Conservation (phyloP, 2,888 invertebrate genomes). For the Eucriotettix oculatus region DNA sequence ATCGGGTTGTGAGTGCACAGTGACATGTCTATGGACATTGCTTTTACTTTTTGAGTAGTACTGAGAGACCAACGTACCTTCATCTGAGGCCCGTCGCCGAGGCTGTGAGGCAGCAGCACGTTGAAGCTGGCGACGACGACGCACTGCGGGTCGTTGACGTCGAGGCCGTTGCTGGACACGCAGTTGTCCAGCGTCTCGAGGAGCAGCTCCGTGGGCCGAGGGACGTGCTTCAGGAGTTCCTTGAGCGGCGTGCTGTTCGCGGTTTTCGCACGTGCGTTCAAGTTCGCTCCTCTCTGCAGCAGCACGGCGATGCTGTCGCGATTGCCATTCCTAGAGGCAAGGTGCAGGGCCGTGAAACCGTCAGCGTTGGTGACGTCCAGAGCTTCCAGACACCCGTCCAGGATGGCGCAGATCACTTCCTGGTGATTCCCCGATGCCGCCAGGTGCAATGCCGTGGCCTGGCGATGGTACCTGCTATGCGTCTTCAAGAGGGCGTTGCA, state of each 20-base stretch:
- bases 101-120: too few species aligned
- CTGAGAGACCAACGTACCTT: too few species aligned
- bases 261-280: not conserved
- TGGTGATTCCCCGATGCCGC: conserved; percentile 29
- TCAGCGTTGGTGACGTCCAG: conserved; percentile 8
- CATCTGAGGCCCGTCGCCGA: too few species aligned
- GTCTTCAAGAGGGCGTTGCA: conserved; percentile 21
- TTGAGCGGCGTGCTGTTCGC: too few species aligned
- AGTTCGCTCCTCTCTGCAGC: conserved; percentile 18
- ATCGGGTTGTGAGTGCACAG: too few species aligned
- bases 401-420: conserved; percentile 26
- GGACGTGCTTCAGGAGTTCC: conserved; percentile 19
- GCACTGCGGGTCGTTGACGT: conserved; percentile 27
- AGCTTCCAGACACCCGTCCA: conserved; percentile 22
- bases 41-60: too few species aligned
- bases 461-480: not conserved
- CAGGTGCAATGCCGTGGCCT: conserved; percentile 30
- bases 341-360: conserved; percentile 25
- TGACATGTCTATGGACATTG: too few species aligned
- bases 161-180: conserved; percentile 30
- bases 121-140: not conserved
- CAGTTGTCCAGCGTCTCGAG: conserved; percentile 35
- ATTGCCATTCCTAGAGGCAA: conserved; percentile 37
- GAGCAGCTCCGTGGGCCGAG: conserved; percentile 35
- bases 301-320: conserved; percentile 35